These are phyloP conservation scores for Cryptotermes secundus DNA, from an alignment of 1,140 invertebrate species.

Conservation along the genomic window DNA sequence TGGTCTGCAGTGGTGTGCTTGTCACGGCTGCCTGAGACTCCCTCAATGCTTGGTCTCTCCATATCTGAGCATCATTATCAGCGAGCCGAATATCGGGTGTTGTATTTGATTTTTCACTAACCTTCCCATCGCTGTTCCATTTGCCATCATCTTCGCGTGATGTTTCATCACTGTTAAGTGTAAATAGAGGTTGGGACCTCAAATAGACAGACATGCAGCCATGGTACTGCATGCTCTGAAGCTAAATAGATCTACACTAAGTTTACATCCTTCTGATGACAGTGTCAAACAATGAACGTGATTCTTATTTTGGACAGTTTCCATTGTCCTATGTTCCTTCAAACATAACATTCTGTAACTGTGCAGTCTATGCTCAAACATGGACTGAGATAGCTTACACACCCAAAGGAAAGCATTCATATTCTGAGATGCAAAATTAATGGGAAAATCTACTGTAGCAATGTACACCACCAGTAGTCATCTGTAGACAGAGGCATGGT, in stretches of 20 bases:
- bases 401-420: too few relatives aligned
- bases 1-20: background rate
- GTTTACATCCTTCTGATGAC: too few relatives aligned
- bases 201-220: background rate
- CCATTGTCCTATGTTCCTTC: too few relatives aligned
- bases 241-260: background rate
- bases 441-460: too few relatives aligned
- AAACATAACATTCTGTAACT: too few relatives aligned
- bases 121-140: background rate
- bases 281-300: too few relatives aligned
- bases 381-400: too few relatives aligned
- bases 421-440: too few relatives aligned
- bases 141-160: slow-evolving; percentile 24
- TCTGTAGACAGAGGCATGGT: too few relatives aligned
- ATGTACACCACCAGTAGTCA: too few relatives aligned
- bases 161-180: slow-evolving; percentile 28
- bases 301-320: too few relatives aligned
- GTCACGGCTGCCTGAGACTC: background rate
- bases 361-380: too few relatives aligned
- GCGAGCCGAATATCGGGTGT: background rate
- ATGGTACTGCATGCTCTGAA: background rate
- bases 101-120: background rate
- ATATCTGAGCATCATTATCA: slow-evolving; percentile 13
- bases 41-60: background rate
- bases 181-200: slow-evolving; percentile 20